Base-by-base conservation (phyloP, 2,888 invertebrate genomes). In the Electrophaes corylata region DNA sequence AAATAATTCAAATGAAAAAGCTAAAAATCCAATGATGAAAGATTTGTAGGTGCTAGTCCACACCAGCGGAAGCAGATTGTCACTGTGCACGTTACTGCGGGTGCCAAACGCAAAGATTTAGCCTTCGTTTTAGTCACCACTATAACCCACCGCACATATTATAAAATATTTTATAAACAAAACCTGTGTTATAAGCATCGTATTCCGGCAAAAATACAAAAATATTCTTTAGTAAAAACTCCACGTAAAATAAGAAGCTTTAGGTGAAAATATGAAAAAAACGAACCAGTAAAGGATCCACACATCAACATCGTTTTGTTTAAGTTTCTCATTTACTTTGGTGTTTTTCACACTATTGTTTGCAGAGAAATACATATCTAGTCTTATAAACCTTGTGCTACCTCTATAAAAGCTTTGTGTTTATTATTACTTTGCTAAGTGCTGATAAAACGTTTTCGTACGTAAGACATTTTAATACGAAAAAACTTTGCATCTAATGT, bases 261-360 rank as follows among this genome's bases (percentile, higher is more conserved):
- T 3, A 37, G 23, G 51, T 35, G n/a, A 45, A 52, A 52, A 29
- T 40, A 35, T n/a, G 14, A 44, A 44, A 29, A 18, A 53, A 44
- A 53, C 31, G 40, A 40, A 53, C 39, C 14, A 14, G 39, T 14
- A 29, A 19, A 53, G 19, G 14, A 29, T 18, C 16, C 20, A 47
- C 46, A 54, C 41, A 46, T 31, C 39, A 45, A 52, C 43, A 52
- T 39, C 45, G 46, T 53, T 54, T 47, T 54, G 47, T 54, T 41
- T 47, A 33, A 41, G 54, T 47, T 54, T 54, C 54, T 54, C 47
- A 47, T 47, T 54, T 47, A 41, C 41, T 53, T 31, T 33, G 16
- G 35, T 54, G 47, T 54, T 54, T 54, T 54, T 54, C 41, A n/a
- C 47, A 47, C 20, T 20, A 47, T 39, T 23, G 47, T 47, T 47